Evolutionary conservation across 2,888 invertebrate genomes (phyloP), one percentile per base, ranked within the genome.

Genomic region (Acrobasis suavella): DNA sequence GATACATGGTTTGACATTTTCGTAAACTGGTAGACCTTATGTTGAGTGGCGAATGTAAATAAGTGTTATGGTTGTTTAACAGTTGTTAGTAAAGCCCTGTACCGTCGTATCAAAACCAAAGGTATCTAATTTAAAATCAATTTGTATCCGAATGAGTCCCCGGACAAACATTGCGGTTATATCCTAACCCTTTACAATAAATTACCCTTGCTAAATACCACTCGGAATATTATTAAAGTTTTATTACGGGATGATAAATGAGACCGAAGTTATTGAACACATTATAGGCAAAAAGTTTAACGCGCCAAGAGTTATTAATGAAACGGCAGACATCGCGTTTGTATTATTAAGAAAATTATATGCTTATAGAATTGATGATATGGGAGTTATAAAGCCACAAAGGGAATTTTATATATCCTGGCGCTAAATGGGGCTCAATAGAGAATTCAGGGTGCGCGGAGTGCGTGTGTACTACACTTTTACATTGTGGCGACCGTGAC

Each of bases 231-330:
- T 42, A 60, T 12, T 60, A 51, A 60, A 60, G 60, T 60, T 60
- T 60, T 60, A 51, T 60, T 14, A 60, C 14, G 50, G 22, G 51
- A 52, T 60, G 60, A 60, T 60, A 60, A 60, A 60, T 60, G 60
- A 60, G 60, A 60, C 14, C 38, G 1, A 38, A 60, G 60, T 51
- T 60, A 60, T 60, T 60, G 51, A 60, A 60, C 51, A 42, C 39
- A 38, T n/a, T 60, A 60, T 16, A 60, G 51, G 60, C 52, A 42
- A 56, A 56, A 56, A 56, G 42, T 42, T 56, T 56, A 8, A 51
- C 51, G 51, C 7, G 32, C 12, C 22, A 22, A 10, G 22, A 17
- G 1, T 22, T 51, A 22, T 51, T 51, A 42, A 42, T 42, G 42
- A 42, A 42, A 42, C 14, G 14, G 10, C 42, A 42, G 42, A 9